A percentile compares a stretch with the other conserved stretches of the same genome.
phyloP scores from a whole-genome alignment of 2,113 vertebrate genomes.

The Megaceryle maxima region DNA sequence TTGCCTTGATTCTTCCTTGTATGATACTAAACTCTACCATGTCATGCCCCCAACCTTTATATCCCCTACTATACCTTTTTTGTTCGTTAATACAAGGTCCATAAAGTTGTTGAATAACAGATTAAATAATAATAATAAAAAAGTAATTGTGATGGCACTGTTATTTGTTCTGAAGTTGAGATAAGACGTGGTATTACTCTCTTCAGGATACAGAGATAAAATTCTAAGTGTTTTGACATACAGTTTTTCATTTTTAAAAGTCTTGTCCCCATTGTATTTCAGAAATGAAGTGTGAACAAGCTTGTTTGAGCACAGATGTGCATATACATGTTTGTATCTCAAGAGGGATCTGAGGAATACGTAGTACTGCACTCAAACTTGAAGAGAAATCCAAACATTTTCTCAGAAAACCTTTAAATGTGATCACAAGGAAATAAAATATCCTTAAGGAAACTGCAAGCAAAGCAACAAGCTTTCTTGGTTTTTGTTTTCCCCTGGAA shows the following conservation, averaged over 20 bases:
- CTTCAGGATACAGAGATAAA: neutral
- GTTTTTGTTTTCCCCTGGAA: fast-evolving
- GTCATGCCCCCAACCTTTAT: no score
- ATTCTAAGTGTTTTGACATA: neutral
- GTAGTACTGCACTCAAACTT: neutral
- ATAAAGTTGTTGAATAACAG: neutral
- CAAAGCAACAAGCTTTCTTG: neutral
- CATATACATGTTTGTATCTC: neutral
- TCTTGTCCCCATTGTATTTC: neutral
- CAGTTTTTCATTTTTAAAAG: neutral
- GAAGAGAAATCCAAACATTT: neutral
- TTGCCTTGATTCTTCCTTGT: no score
- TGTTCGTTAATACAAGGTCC: no score
- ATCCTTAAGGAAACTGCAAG: neutral
- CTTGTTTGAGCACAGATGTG: neutral
- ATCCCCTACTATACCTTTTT: no score
- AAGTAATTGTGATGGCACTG: neutral
- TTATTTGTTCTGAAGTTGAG: neutral
- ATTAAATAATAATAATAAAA: neutral
- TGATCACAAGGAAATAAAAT: neutral
- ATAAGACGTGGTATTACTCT: neutral
- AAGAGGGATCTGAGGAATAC: neutral
- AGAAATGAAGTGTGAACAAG: neutral
- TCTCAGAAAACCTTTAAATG: neutral
- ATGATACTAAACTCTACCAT: no score